A percentile compares a stretch with the other conserved stretches of the same genome.
Conservation (phyloP, 2,888 invertebrate genomes). For the Sphaerophoria taeniata region DNA sequence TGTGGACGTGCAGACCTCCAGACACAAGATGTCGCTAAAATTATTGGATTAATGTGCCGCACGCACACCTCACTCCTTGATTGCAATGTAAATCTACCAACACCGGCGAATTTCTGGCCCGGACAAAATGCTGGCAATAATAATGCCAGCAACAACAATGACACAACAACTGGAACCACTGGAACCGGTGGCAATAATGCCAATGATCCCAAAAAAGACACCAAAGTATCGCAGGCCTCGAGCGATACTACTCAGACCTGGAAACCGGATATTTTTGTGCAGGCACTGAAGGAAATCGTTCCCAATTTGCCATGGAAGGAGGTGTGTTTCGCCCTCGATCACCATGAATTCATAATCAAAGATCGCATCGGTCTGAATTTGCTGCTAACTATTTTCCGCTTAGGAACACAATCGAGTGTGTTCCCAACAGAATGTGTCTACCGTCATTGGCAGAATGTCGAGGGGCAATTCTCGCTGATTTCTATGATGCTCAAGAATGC, state of each 20-base stretch:
- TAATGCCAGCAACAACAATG: conserved; percentile 77
- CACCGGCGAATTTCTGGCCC: conserved; percentile 87
- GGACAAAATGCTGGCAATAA: conserved; percentile 78
- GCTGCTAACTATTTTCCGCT: conserved; percentile 91
- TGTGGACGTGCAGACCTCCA: conserved; percentile 93
- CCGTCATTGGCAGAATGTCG: conserved; percentile 95
- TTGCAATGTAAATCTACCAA: conserved; percentile 89
- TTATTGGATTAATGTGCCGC: conserved; percentile 93
- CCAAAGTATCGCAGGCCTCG: conserved; percentile 55
- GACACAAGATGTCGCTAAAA: conserved; percentile 92
- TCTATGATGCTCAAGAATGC: conserved; percentile 94
- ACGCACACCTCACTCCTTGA: conserved; percentile 87
- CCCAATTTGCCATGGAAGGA: conserved; percentile 96
- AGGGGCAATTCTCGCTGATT: conserved; percentile 95
- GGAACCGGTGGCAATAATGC: conserved; percentile 76
- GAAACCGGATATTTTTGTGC: conserved; percentile 97
- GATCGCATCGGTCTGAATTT: conserved; percentile 93
- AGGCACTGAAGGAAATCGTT: conserved; percentile 94
- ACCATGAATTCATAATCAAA: conserved; percentile 93
- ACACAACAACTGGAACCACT: conserved; percentile 77
- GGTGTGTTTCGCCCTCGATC: conserved; percentile 95
- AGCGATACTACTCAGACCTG: conserved; percentile 87
- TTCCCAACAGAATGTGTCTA: conserved; percentile 96
- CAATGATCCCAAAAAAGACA: conserved; percentile 77
- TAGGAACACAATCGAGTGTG: conserved; percentile 91